phyloP scores from a whole-genome alignment of 2,113 vertebrate genomes.

The Chlorodrepanis virens region DNA sequence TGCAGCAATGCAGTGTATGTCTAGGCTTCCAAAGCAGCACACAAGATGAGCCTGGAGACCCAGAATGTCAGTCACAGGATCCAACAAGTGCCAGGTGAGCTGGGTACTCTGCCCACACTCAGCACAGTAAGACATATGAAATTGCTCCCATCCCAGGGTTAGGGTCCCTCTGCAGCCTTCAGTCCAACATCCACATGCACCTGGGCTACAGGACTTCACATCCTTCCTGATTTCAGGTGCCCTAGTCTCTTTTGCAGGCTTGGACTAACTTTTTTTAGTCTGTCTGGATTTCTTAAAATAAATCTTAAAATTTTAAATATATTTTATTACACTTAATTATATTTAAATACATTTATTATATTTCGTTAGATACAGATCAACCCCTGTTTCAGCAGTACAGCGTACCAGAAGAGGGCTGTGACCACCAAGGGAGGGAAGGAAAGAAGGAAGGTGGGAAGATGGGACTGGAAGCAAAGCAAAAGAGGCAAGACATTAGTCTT shows the following conservation, averaged over 20 bases:
- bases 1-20: fast-evolving
- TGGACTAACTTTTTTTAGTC: not conserved
- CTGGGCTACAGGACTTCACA: not conserved
- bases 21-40: not conserved
- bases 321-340: not conserved
- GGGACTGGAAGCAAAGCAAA: not conserved
- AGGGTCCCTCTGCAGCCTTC: not conserved
- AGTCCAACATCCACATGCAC: not conserved
- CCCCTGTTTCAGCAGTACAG: not conserved
- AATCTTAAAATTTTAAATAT: not conserved
- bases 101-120: not conserved
- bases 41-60: not conserved
- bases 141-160: not conserved
- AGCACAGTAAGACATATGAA: not conserved
- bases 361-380: not conserved
- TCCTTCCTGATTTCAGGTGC: not conserved
- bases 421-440: not conserved
- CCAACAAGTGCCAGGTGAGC: not conserved
- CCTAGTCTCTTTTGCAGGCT: not conserved
- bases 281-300: not conserved
- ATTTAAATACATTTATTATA: not conserved
- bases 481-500: not conserved
- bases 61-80: not conserved
- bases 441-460: not conserved
- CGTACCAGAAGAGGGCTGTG: not conserved